These are phyloP conservation scores for Rhagonycha fulva DNA, from an alignment of 2,888 invertebrate genomes.

Conservation along the genomic window DNA sequence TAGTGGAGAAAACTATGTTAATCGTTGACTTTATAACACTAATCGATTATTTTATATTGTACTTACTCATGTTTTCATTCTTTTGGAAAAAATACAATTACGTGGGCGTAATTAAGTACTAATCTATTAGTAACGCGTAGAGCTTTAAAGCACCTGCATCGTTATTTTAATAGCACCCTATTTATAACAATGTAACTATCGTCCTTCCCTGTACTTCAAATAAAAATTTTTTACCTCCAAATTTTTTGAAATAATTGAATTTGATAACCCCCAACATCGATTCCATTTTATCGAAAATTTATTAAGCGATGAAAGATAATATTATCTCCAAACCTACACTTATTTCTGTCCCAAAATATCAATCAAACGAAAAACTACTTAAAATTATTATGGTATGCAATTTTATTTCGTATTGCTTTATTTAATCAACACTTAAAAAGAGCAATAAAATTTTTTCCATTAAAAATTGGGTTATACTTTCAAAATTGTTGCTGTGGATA, in stretches of 20 bases:
- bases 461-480: neutral
- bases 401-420: neutral
- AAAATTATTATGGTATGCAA: neutral
- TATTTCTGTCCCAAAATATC: neutral
- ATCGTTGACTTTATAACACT: constrained; percentile 13
- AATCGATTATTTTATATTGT: constrained; percentile 21
- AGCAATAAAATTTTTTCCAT: neutral
- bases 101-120: constrained; percentile 14
- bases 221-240: neutral
- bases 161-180: neutral
- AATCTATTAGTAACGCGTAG: neutral
- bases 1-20: constrained; percentile 19
- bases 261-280: neutral
- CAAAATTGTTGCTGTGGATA: no score
- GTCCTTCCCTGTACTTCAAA: neutral
- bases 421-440: neutral
- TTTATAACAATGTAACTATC: neutral
- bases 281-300: neutral
- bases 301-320: neutral
- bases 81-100: constrained; percentile 9
- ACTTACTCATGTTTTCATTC: constrained; percentile 12
- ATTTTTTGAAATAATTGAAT: neutral
- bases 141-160: neutral
- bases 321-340: neutral
- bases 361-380: neutral